Evolutionary conservation across 2,888 invertebrate genomes (phyloP).

Genomic region (Yponomeuta evonymella): DNA sequence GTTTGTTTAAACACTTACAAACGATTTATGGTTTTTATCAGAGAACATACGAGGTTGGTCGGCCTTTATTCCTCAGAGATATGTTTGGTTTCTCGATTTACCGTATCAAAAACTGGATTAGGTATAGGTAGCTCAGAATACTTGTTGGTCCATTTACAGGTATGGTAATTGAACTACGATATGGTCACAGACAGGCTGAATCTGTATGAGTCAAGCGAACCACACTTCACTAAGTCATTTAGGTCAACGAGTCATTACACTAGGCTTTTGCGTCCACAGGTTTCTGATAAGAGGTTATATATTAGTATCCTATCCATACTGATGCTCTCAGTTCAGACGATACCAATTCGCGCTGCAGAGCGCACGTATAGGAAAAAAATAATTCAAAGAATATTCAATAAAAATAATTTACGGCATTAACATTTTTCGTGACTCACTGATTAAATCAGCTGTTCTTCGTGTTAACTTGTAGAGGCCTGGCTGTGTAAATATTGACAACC

Average conservation of each 20-base stretch:
- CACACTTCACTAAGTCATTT: neutral
- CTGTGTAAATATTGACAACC: slow-evolving; percentile 32
- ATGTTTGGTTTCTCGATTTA: too few relatives aligned
- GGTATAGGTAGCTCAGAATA: too few relatives aligned
- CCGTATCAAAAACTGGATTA: too few relatives aligned
- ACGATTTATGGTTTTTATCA: too few relatives aligned
- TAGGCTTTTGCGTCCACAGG: slow-evolving; percentile 27
- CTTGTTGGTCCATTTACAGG: too few relatives aligned
- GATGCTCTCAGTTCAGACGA: slow-evolving; percentile 36
- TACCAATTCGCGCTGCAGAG: slow-evolving; percentile 34
- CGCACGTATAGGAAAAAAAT: slow-evolving; percentile 42
- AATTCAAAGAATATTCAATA: neutral
- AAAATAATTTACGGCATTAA: neutral
- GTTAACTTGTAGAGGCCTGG: slow-evolving; percentile 41
- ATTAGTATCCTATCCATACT: slow-evolving; percentile 26
- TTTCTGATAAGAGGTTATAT: slow-evolving; percentile 57
- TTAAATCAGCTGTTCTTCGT: slow-evolving; percentile 34
- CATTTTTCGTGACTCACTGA: slow-evolving; percentile 1
- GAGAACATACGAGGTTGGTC: too few relatives aligned
- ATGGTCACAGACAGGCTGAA: neutral
- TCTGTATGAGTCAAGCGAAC: neutral
- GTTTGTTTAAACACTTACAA: too few relatives aligned
- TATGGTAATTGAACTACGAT: too few relatives aligned
- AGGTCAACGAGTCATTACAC: slow-evolving; percentile 19
- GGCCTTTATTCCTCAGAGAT: too few relatives aligned